Evolutionary conservation across 2,113 vertebrate species (phyloP).

Genomic region (Nerophis lumbriciformis): DNA sequence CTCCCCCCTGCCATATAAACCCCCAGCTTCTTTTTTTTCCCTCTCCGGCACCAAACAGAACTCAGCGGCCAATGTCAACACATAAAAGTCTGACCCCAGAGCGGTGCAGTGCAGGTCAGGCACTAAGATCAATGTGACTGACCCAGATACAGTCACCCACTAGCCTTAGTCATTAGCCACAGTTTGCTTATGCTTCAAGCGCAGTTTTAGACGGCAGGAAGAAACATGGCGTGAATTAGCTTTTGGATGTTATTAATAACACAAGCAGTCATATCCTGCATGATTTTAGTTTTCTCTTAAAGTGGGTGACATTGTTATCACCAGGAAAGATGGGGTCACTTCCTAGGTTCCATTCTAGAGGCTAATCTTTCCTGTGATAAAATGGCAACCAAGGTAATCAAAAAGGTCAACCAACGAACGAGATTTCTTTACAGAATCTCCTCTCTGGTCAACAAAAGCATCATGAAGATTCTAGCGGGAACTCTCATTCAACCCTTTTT

Average conservation of each 20-base stretch:
- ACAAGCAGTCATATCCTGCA: not conserved
- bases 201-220: slow-evolving; percentile 17
- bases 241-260: not conserved
- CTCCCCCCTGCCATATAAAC: not conserved
- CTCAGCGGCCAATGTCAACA: slow-evolving; percentile 18
- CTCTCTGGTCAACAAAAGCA: too few species aligned
- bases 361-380: too few species aligned
- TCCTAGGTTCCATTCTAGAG: too few species aligned
- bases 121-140: slow-evolving; percentile 50
- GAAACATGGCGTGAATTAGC: slow-evolving; percentile 23
- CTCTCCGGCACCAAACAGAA: slow-evolving; percentile 15
- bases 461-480: too few species aligned
- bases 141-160: slow-evolving; percentile 50
- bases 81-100: slow-evolving; percentile 46
- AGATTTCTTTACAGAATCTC: too few species aligned
- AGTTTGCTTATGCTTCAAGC: slow-evolving; percentile 44
- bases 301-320: too few species aligned
- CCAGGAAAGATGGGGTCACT: too few species aligned
- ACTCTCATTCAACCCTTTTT: too few species aligned
- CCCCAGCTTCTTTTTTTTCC: not conserved
- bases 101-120: slow-evolving; percentile 11
- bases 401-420: too few species aligned
- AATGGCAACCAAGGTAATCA: too few species aligned
- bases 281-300: not conserved
- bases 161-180: slow-evolving; percentile 41